A percentile compares a stretch with the other conserved stretches of the same genome.
phyloP scores from a whole-genome alignment of 2,888 invertebrate genomes.

The Proisotoma minuta region DNA sequence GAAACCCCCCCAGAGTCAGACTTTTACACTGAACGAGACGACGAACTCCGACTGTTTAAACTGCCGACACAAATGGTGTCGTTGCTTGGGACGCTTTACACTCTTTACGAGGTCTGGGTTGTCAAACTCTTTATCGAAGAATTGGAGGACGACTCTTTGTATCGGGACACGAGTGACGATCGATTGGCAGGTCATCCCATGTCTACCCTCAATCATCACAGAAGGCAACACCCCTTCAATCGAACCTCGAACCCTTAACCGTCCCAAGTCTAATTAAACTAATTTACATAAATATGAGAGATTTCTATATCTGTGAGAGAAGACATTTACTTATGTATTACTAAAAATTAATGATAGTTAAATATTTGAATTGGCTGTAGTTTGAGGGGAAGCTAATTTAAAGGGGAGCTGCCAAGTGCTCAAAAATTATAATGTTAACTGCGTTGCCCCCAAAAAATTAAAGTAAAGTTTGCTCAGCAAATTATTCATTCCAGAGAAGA shows the following conservation, averaged over 20 bases:
- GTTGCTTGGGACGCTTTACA: conserved; percentile 39
- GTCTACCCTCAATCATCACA: background rate
- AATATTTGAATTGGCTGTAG: too few species aligned
- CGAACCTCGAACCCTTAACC: background rate
- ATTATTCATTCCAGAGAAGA: too few species aligned
- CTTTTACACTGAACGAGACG: conserved; percentile 36
- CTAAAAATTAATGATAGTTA: too few species aligned
- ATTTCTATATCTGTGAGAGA: too few species aligned
- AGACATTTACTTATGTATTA: too few species aligned
- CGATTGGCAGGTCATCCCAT: background rate
- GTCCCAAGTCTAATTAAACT: too few species aligned
- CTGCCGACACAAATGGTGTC: conserved; percentile 37
- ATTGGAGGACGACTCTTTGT: conserved; percentile 10
- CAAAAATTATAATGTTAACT: too few species aligned
- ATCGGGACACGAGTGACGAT: conserved; percentile 13
- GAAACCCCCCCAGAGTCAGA: conserved; percentile 36
- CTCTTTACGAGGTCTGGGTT: conserved; percentile 40
- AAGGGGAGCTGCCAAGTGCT: too few species aligned
- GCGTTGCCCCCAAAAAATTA: too few species aligned
- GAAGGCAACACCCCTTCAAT: background rate
- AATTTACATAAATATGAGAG: too few species aligned
- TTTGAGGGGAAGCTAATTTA: too few species aligned
- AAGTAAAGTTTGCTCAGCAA: too few species aligned
- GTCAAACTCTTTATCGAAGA: conserved; percentile 29
- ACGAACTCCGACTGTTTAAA: conserved; percentile 35